A percentile compares a stretch with the other conserved stretches of the same genome.
These are phyloP conservation scores for Stegostoma tigrinum DNA, from an alignment of 2,113 vertebrate species.

Conservation along the genomic window DNA sequence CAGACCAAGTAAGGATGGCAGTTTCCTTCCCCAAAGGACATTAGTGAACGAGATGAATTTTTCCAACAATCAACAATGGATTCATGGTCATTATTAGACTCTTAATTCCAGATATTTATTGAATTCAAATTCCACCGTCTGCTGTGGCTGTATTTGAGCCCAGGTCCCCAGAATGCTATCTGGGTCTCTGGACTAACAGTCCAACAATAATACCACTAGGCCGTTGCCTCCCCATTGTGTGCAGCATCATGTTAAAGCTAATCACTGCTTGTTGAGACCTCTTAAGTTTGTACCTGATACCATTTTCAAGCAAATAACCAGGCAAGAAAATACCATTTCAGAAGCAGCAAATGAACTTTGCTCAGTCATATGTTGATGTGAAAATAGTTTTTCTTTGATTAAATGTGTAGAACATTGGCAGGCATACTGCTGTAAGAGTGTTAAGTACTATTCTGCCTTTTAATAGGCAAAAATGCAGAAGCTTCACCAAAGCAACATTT, in stretches of 20 bases:
- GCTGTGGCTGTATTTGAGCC: no score
- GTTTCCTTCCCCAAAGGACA: no score
- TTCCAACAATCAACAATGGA: no score
- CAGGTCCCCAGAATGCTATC: no score
- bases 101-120: no score
- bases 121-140: no score
- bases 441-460: neutral
- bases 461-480: neutral
- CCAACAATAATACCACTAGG: no score
- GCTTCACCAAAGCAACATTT: neutral
- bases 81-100: no score
- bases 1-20: no score
- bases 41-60: no score
- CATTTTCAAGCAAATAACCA: neutral
- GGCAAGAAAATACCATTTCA: neutral
- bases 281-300: neutral
- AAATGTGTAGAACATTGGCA: neutral
- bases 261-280: neutral
- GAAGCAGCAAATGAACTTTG: neutral
- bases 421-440: neutral
- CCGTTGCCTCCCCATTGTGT: neutral
- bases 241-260: neutral
- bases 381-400: constrained; percentile 6
- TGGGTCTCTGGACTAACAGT: no score
- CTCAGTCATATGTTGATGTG: neutral